Conservation (phyloP, 2,797 vertebrate genomes). For the Sebastolobus altivelis region DNA sequence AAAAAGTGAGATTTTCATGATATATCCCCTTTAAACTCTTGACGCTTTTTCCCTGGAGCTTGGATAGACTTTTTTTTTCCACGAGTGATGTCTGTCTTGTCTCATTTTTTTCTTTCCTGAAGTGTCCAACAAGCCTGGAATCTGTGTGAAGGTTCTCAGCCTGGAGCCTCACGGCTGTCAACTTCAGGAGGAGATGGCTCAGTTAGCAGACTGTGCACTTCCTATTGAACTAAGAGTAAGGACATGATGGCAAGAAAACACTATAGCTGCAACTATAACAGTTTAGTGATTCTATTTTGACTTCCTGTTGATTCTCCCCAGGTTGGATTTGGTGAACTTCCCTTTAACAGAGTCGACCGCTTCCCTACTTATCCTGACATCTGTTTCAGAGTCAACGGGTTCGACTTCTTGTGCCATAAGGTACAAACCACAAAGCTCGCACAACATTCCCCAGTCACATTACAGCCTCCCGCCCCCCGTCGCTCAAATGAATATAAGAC, state of each 20-base stretch:
- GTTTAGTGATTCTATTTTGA: background rate
- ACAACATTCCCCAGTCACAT: background rate
- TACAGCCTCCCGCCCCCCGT: background rate
- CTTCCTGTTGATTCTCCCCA: constrained; percentile 56
- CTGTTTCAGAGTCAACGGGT: constrained; percentile 92
- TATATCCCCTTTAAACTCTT: background rate
- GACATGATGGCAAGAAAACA: background rate
- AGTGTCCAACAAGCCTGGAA: constrained; percentile 97
- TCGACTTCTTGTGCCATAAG: constrained; percentile 95
- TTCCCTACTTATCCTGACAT: constrained; percentile 93
- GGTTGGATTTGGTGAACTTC: constrained; percentile 96
- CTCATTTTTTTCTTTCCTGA: background rate
- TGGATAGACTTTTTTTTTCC: background rate
- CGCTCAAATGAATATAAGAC: background rate
- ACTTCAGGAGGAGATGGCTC: constrained; percentile 93
- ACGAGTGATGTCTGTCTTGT: background rate
- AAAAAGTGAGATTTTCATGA: background rate
- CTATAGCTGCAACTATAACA: background rate
- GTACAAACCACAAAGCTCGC: constrained; percentile 71
- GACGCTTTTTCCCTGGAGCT: background rate
- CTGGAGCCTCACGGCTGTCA: constrained; percentile 90
- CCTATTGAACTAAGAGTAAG: constrained; percentile 91
- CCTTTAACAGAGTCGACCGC: constrained; percentile 91
- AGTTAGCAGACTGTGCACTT: constrained; percentile 93
- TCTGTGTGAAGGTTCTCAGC: constrained; percentile 95